Evolutionary conservation across 2,113 vertebrate species (phyloP), one percentile per base, ranked within the genome.

Genomic region (Tringa solitaria): DNA sequence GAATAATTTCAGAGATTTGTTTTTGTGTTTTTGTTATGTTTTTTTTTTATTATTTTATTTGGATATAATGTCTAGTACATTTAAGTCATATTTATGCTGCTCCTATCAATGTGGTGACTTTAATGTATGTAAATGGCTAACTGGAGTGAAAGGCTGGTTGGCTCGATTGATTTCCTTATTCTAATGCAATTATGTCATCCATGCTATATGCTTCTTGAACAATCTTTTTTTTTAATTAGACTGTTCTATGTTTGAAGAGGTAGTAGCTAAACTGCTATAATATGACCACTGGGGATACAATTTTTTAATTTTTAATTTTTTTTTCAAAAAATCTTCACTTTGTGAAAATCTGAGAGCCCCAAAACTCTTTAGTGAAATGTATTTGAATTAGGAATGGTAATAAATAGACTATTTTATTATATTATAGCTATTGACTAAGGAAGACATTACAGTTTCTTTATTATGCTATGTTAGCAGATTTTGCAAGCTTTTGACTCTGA

Each of bases 91-190:
- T 90, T 95, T 84, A 50, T 87, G 70, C 65, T 84, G 30, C 70
- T 90, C n/a, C 64, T 88, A 68, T 93, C 95, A 97, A 65, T 48
- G 10, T 59, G 54, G 68, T 89, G 94, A 91, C 60, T 97, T 91
- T 79, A 96, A 90, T 76, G 85, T 83, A 96, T 86, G 89, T 76
- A 96, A 89, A 95, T 93, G 86, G 86, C 27, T 91, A 95, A 77
- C 70, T 67, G 74, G 70, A 95, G 74, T 89, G 74, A 96, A 95
- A 80, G 91, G 53, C 70, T 64, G 50, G 69, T 61, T 3, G 26
- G 81, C 56, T 85, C 13, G 1, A 89, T 76, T 92, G 83, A 87
- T 92, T 85, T 81, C 69, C 86, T 72, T 80, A 91, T 86, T 89
- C 84, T 91, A 83, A 84, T 91, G 89, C 81, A 92, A 82, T 96